Base-by-base conservation (phyloP, 1,140 invertebrate genomes). In the Stenopsyche tienmushanensis region DNA sequence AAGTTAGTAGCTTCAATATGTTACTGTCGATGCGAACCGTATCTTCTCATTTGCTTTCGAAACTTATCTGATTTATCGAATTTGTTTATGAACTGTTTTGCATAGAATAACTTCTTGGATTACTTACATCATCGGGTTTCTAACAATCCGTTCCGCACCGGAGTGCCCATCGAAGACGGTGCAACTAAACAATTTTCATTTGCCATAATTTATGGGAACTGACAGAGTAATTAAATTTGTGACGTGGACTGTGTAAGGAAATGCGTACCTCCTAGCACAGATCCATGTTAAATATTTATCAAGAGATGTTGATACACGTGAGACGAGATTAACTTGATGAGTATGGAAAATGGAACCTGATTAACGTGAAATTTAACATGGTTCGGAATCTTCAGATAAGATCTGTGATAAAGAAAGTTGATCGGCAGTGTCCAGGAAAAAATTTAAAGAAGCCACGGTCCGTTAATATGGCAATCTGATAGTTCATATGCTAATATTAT, bases 151-250 rank as follows among this genome's bases (percentile, higher is more conserved):
- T 47, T 47, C 44, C 44, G 44, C 44, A 15, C n/a, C n/a, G 7
- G n/a, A 39, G 34, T 39, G 7, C 34, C n/a, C 7, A 39, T 39
- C 34, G 34, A 39, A 39, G 34, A n/a, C 29, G 5, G 29, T 13
- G 29, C 29, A 13, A 13, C 29, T 34, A 34, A 34, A 34, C 29
- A 34, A 20, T 47, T 13, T 47, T 15, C 44, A 15, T 47, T 47
- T 47, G 10, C 18, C 44, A 47, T 47, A 47, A 47, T 47, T 47
- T 47, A 47, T 20, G 44, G 10, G 44, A 47, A 47, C 44, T 47
- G 44, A 47, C 44, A 47, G 44, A 9, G 44, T 47, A 47, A 47
- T 47, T 47, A 47, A 47, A 47, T 47, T 47, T 47, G 44, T 47
- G 44, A 47, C 44, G 44, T 15, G 44, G 8, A 34, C 29, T 34